Base-by-base conservation (phyloP, 2,113 vertebrate species). In the Athene noctua region DNA sequence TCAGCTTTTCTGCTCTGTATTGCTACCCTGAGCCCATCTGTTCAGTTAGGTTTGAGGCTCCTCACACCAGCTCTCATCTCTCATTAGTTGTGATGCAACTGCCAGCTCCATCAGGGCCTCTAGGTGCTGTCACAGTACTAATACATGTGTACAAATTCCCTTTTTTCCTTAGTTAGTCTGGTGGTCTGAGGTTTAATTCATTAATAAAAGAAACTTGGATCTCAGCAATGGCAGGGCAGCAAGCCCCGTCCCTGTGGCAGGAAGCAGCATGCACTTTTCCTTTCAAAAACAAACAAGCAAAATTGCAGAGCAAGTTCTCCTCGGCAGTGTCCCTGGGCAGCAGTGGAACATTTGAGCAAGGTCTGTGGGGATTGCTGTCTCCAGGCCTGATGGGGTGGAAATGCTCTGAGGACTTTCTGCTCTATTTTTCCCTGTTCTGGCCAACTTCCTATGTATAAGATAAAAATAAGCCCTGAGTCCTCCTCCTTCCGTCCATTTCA, bases 241-340 rank as follows among this genome's bases (percentile, higher is more conserved):
- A 42, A 92, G 71, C 51, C 83, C 80, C 1, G 0, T 51, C 71
- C 46, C 52, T 81, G 80, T 27, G 96, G 89, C 73, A 87, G 93
- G 96, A 96, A 97, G 85, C 62, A 94, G 80, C 4, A 15, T 6
- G 17, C 51, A 23, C 79, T 87, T 94, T 94, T 93, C 66, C 94
- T 92, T 97, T 96, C 82, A 77, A 96, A 96, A 97, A 94, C 90
- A 97, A 98, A 94, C 82, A 96, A 67, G 81, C 15, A 68, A 93
- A 94, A 59, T 59, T 77, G 68, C 1, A 0, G 80, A 91, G 79
- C 95, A 97, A 95, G 46, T 72, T 86, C 74, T 88, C 78, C 84
- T 96, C 71, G 0, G 84, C 47, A 79, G 77, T 6, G 3, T 85
- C 81, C 47, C 88, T 2, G 15, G 71, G 88, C 94, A 96, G 94